Evolutionary conservation across 1,140 invertebrate species (phyloP), one percentile per base, ranked within the genome.

Genomic region (Drosophila persimilis): DNA sequence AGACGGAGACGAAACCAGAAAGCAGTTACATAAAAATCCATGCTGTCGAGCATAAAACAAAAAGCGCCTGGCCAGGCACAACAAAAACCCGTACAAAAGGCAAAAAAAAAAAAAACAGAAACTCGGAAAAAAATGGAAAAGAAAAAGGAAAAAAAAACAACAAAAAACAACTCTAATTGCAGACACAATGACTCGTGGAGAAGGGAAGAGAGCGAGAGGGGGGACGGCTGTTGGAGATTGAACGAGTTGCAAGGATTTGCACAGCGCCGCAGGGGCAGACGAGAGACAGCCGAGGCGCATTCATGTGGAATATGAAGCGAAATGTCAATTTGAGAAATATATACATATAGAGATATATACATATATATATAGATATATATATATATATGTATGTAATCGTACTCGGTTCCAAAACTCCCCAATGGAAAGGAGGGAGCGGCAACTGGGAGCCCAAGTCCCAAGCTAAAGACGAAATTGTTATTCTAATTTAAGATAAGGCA

Each of bases 281-380:
- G 67, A 48, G 64, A 83, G 83, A 81, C 81, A 81, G 77, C 69
- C 81, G 67, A 69, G 73, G 77, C 74, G 81, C 83, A 86, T 86
- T 86, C 81, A 86, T 86, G 81, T 81, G 83, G 83, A 86, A 86
- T 86, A 88, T 86, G 81, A 86, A 86, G 83, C 83, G 83, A 86
- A 86, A 86, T 86, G 81, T 86, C 81, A 86, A 86, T 86, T 86
- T 81, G 65, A 65, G 75, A 75, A 65, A 71, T 64, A 74, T 69
- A 77, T 63, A 76, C 13, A 29, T 17, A 63, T 44, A 72, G n/a
- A 63, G 41, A 58, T 41, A 76, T 54, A 61, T 51, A 57, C 17
- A 31, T 41, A 60, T 31, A 55, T 44, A 55, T 44, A 47, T 43
- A 72, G 59, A 57, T n/a, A 13, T 20, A 57, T 65, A 39, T 65